These are phyloP conservation scores for Sapajus apella DNA, from an alignment of 2,113 vertebrate genomes.

Conservation along the genomic window DNA sequence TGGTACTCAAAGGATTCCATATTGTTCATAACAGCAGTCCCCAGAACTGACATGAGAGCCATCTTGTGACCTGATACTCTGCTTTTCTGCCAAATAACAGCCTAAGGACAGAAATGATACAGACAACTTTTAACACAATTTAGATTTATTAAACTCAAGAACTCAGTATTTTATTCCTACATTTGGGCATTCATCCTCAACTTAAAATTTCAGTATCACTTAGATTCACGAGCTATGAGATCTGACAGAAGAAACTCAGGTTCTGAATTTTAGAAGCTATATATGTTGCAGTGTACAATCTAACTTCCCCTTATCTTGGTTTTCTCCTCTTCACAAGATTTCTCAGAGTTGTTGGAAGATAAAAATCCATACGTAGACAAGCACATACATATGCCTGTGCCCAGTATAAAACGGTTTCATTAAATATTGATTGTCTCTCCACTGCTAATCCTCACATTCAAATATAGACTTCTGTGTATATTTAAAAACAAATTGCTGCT, in stretches of 20 bases:
- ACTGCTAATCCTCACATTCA: not conserved
- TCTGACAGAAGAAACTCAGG: not conserved
- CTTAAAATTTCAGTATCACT: not conserved
- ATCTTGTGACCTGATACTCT: constrained; percentile 92
- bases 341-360: not conserved
- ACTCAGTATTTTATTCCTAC: not conserved
- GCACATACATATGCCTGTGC: not conserved
- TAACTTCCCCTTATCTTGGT: not conserved
- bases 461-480: not conserved
- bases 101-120: constrained; percentile 89
- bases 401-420: not conserved
- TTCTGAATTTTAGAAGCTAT: not conserved
- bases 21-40: constrained; percentile 87
- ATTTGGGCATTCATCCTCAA: not conserved
- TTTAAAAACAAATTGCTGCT: constrained; percentile 25
- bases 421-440: not conserved
- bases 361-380: not conserved
- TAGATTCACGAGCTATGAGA: not conserved
- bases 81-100: constrained; percentile 95
- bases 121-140: constrained; percentile 82
- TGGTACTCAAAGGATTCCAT: constrained; percentile 90
- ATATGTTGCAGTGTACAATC: not conserved
- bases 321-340: not conserved
- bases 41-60: constrained; percentile 94
- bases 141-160: constrained; percentile 80